Base-by-base conservation (phyloP, 2,797 vertebrate species). In the Mus caroli region DNA sequence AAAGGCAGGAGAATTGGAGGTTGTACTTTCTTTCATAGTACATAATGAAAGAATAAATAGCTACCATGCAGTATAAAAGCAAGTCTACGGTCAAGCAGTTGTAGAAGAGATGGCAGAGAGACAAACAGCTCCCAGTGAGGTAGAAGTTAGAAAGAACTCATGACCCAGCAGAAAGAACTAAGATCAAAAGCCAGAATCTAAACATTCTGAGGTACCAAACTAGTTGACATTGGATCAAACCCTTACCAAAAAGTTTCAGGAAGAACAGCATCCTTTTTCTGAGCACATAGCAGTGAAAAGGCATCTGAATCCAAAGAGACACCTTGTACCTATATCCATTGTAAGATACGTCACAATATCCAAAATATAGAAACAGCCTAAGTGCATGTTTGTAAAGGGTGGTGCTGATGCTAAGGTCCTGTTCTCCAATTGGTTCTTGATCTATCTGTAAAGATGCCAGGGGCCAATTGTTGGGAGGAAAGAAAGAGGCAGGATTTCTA, bases 221-320 rank as follows among this genome's bases (percentile, higher is more conserved):
- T 75, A 88, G 56, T 89, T 89, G 77, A 67, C 43, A 8, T 67
- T 83, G 75, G 50, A 20, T 85, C 34, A 86, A n/a, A 13, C 90
- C 15, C 76, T 89, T 85, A 77, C 58, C 46, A 91, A 62, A 62
- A 92, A 88, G 67, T 93, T 75, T 37, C 83, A 86, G 64, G 54
- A 60, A 90, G 56, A 86, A 94, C 26, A 56, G 52, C 40, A 87
- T 40, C 56, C 34, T 28, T 28, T 28, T 58, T 91, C 7, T 52
- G 37, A 26, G 17, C 37, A 26, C 26, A 24, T 67, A 40, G 7
- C 5, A 56, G n/a, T 37, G 43, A 64, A 80, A 69, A 69, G 26
- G 19, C 43, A 75, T 56, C 24, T 75, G 46, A 24, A 37, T 85
- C 46, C 26, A 22, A 95, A 62, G 56, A 64, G 9, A 62, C 43